Evolutionary conservation across 2,113 vertebrate genomes (phyloP), one percentile per base, ranked within the genome.

Genomic region (Phrynocephalus versicolor): DNA sequence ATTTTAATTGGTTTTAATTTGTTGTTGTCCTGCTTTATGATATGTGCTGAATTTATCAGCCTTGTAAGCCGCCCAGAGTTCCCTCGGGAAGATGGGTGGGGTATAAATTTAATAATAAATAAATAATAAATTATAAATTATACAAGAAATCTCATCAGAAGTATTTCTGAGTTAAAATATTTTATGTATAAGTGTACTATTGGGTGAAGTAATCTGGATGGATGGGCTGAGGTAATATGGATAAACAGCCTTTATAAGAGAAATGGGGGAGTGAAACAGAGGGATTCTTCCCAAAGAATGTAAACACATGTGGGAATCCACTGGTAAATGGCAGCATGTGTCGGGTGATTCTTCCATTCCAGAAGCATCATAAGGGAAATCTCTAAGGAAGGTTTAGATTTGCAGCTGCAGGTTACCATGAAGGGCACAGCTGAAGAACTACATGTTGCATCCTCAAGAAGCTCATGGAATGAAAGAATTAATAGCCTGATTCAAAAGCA

Each of bases 171-270:
- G 91, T 90, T 84, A 18, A 77, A 45, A 64, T 6, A 23, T 51
- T 67, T 27, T 51, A 51, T 64, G 25, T 84, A 87, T 71, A 13
- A 65, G 90, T 58, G 87, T 30, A 16, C 64, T 72, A 41, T 41
- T 88, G 80, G 45, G 65, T 58, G 57, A 81, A 90, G 82, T 19
- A 60, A 79, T 72, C 69, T 89, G 87, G 79, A 65, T 85, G 81
- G 70, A 41, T 41, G 87, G 80, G 45, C 62, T 58, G 57, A 81
- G 89, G 82, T 19, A 60, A 79, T 72, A 72, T 89, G 87, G 79
- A 65, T 85, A 79, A 65, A 86, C 41, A 67, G 55, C 82, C 55
- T 41, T 62, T 23, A 65, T 65, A 6, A 27, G 60, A 60, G 18
- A 80, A 64, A 67, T 16, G 45, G 45, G 45, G 45, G 45, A 10